phyloP scores from a whole-genome alignment of 1,140 invertebrate genomes.

The Ips nitidus region DNA sequence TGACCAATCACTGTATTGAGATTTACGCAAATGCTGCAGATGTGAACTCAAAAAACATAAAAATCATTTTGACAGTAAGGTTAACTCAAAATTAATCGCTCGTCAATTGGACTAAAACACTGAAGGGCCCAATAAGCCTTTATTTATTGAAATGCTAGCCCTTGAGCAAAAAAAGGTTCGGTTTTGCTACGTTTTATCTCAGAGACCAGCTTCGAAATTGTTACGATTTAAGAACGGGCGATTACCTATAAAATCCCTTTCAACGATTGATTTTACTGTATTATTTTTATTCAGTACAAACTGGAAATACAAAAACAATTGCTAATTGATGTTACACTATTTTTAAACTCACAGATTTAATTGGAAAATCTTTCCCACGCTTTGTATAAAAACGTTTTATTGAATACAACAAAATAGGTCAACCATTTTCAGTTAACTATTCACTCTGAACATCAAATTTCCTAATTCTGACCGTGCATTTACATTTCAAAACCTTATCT shows the following conservation, averaged over 20 bases:
- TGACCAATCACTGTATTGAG: too few species aligned
- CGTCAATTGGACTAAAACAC: too few species aligned
- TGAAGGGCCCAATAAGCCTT: constrained; percentile 2
- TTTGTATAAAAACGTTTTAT: background rate
- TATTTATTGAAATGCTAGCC: constrained; percentile 7
- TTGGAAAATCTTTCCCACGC: background rate
- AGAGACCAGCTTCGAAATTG: constrained; percentile 7
- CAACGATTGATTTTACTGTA: background rate
- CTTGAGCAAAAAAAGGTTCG: constrained; percentile 11
- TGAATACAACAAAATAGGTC: background rate
- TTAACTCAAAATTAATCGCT: background rate
- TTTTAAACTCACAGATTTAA: background rate
- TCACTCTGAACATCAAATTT: background rate
- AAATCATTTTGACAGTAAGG: too few species aligned
- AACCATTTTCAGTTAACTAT: background rate
- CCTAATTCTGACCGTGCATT: background rate
- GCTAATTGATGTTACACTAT: background rate
- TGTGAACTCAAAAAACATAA: too few species aligned
- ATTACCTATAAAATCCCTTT: background rate
- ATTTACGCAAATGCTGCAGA: too few species aligned
- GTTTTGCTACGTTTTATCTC: constrained; percentile 19
- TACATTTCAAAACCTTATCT: background rate
- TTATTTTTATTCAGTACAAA: background rate
- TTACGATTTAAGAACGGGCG: background rate
- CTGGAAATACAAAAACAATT: background rate